Evolutionary conservation across 2,797 vertebrate genomes (phyloP).

Genomic region (Sebastes minor): DNA sequence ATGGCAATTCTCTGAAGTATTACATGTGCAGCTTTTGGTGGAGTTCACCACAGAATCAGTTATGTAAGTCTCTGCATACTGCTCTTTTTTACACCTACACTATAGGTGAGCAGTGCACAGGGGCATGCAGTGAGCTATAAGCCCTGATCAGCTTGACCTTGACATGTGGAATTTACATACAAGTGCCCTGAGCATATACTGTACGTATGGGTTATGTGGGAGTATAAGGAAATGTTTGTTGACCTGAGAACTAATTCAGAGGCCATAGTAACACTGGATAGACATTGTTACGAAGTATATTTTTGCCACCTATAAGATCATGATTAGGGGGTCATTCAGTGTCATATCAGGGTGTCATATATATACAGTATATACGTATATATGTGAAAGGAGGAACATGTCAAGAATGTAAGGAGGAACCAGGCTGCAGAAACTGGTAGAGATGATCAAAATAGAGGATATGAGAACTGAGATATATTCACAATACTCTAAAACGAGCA

Average conservation of each 20-base stretch:
- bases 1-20: conserved; percentile 18
- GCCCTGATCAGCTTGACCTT: conserved; percentile 15
- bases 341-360: neutral
- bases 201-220: neutral
- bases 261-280: neutral
- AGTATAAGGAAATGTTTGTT: neutral
- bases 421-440: neutral
- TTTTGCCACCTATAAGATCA: neutral
- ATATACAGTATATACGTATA: neutral
- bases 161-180: neutral
- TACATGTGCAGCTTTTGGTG: conserved; percentile 26
- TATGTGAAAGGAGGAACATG: neutral
- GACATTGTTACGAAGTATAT: neutral
- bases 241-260: neutral
- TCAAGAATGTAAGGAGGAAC: neutral
- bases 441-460: neutral
- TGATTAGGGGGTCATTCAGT: neutral
- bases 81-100: conserved; percentile 33
- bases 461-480: neutral
- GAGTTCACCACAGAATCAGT: conserved; percentile 29
- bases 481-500: neutral
- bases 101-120: neutral
- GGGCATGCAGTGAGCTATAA: neutral
- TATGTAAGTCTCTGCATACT: conserved; percentile 24
- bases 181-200: neutral